phyloP scores from a whole-genome alignment of 2,113 vertebrate species.

The Callocephalon fimbriatum region DNA sequence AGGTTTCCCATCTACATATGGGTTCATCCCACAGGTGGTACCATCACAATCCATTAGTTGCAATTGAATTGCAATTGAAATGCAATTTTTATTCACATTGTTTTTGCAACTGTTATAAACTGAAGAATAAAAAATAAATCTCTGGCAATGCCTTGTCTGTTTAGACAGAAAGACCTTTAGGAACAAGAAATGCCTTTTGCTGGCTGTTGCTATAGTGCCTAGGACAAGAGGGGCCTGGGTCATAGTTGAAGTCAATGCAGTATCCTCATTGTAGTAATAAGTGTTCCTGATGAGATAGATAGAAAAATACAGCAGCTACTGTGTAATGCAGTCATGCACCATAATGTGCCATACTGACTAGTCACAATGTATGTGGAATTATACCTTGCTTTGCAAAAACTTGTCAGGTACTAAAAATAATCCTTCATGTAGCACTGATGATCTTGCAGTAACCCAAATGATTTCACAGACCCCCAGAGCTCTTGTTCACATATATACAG shows the following conservation, averaged over 20 bases:
- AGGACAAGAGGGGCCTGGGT: conserved; percentile 14
- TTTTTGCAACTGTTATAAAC: not conserved
- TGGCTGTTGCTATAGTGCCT: conserved; percentile 28
- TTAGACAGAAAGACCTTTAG: not conserved
- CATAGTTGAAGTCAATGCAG: not conserved
- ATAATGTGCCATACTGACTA: not conserved
- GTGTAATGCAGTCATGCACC: not conserved
- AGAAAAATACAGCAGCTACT: not conserved
- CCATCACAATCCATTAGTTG: not conserved
- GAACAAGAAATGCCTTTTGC: conserved; percentile 3
- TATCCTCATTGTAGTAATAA: not conserved
- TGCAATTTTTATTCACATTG: not conserved
- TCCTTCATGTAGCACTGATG: not conserved
- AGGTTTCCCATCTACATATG: not conserved
- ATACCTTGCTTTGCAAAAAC: not conserved
- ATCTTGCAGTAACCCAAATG: not conserved
- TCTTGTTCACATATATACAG: not conserved
- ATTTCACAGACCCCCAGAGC: not conserved
- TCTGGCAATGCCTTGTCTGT: not conserved
- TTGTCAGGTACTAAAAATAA: not conserved
- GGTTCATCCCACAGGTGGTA: not conserved
- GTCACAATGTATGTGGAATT: not conserved
- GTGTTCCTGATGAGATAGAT: not conserved
- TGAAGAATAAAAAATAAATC: not conserved
- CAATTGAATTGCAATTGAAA: not conserved